A percentile compares a stretch with the other conserved stretches of the same genome.
These are phyloP conservation scores for Osmoderma eremita DNA, from an alignment of 2,888 invertebrate genomes.

Conservation along the genomic window DNA sequence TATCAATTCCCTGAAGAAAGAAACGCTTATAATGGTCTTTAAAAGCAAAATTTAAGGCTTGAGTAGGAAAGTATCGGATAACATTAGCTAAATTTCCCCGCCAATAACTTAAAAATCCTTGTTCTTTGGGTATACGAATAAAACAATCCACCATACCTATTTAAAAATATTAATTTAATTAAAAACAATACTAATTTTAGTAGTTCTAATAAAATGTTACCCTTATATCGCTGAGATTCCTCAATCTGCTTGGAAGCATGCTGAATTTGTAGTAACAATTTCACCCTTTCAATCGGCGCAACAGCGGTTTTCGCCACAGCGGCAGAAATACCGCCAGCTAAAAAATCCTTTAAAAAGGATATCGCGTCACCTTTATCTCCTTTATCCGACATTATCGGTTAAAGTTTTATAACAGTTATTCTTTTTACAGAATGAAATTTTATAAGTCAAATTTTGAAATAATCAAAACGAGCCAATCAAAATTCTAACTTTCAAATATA, in stretches of 20 bases:
- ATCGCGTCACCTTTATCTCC: constrained; percentile 72
- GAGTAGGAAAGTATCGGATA: constrained; percentile 93
- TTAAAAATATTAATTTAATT: constrained; percentile 3
- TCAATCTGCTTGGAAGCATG: constrained; percentile 91
- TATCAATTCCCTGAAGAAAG: constrained; percentile 86
- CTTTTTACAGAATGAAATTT: constrained; percentile 5
- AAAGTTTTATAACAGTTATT: background rate
- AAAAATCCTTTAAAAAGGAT: constrained; percentile 88
- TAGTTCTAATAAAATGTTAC: constrained; percentile 15
- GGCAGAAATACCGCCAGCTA: constrained; percentile 92
- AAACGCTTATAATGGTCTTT: constrained; percentile 92
- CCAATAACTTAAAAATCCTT: constrained; percentile 87
- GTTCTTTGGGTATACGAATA: constrained; percentile 85
- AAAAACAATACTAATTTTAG: background rate
- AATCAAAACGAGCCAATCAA: constrained; percentile 13
- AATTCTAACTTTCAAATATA: background rate
- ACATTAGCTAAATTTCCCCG: constrained; percentile 95
- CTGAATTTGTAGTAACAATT: constrained; percentile 93
- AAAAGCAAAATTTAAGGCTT: constrained; percentile 94
- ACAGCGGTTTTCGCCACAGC: constrained; percentile 94
- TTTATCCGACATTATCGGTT: constrained; percentile 10
- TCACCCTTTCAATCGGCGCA: constrained; percentile 95
- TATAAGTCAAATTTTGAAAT: constrained; percentile 27
- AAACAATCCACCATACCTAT: constrained; percentile 84
- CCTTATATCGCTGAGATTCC: constrained; percentile 87